These are phyloP conservation scores for Acanthoscelides obtectus DNA, from an alignment of 2,888 invertebrate species.

Conservation along the genomic window DNA sequence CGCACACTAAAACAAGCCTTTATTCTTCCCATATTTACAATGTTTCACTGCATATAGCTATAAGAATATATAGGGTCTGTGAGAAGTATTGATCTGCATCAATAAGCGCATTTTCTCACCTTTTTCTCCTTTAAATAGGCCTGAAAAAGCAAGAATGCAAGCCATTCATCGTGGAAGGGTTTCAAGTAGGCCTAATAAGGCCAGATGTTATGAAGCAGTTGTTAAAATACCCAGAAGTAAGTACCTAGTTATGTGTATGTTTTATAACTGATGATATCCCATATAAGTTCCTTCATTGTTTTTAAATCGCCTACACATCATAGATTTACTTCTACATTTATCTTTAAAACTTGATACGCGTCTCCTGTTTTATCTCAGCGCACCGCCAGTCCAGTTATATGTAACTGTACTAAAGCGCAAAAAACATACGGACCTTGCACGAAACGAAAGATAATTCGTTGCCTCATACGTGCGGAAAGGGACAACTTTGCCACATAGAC, in stretches of 20 bases:
- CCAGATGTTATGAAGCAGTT: constrained; percentile 80
- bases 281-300: too few relatives aligned
- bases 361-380: too few relatives aligned
- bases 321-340: too few relatives aligned
- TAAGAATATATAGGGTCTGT: not conserved
- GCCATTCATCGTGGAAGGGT: constrained; percentile 83
- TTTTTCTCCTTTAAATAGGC: constrained; percentile 50
- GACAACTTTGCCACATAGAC: too few relatives aligned
- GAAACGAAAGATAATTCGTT: too few relatives aligned
- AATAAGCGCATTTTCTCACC: constrained; percentile 3
- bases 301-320: not conserved
- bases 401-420: too few relatives aligned
- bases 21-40: not conserved
- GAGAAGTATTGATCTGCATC: constrained; percentile 5
- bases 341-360: too few relatives aligned
- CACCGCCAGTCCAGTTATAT: too few relatives aligned
- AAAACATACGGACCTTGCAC: too few relatives aligned
- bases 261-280: constrained; percentile 3
- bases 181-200: constrained; percentile 83
- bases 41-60: constrained; percentile 5
- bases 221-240: constrained; percentile 74
- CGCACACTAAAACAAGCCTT: constrained; percentile 33
- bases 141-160: constrained; percentile 73
- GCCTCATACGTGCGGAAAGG: too few relatives aligned
- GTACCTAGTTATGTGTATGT: constrained; percentile 18